These are phyloP conservation scores for Gobio gobio DNA, from an alignment of 2,113 vertebrate species.

Conservation along the genomic window DNA sequence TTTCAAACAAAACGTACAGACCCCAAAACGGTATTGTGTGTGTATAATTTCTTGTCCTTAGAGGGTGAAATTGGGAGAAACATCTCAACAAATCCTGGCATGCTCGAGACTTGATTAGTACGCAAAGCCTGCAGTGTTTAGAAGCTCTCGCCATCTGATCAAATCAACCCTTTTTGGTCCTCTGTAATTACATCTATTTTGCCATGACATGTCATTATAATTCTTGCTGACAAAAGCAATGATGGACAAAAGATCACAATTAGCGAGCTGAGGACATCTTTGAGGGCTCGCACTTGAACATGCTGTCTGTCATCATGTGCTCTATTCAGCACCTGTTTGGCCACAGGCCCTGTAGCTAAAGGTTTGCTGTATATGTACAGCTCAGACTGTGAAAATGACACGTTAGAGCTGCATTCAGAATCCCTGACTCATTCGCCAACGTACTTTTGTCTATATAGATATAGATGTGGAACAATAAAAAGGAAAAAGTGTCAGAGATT, in stretches of 20 bases:
- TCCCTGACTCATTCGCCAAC: not conserved
- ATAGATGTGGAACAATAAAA: slow-evolving; percentile 8
- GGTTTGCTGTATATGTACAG: not conserved
- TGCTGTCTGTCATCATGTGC: not conserved
- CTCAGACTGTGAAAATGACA: not conserved
- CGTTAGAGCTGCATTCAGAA: not conserved
- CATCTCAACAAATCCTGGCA: slow-evolving; percentile 33
- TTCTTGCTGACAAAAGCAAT: slow-evolving; percentile 35
- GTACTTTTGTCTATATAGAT: not conserved
- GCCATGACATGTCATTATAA: slow-evolving; percentile 31
- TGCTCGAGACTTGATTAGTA: slow-evolving; percentile 45
- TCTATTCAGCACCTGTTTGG: slow-evolving; percentile 34
- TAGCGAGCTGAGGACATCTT: slow-evolving; percentile 33
- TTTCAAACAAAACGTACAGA: not conserved
- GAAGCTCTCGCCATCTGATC: slow-evolving; percentile 43
- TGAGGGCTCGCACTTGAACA: slow-evolving; percentile 37
- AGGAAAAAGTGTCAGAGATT: slow-evolving; percentile 4
- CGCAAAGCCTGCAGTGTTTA: slow-evolving; percentile 47
- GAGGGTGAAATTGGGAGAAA: slow-evolving; percentile 1
- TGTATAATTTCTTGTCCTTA: not conserved
- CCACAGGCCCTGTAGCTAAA: slow-evolving; percentile 32
- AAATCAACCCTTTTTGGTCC: slow-evolving; percentile 54
- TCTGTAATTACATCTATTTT: slow-evolving; percentile 54
- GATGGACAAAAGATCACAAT: slow-evolving; percentile 50
- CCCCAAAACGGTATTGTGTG: not conserved